Evolutionary conservation across 2,888 invertebrate genomes (phyloP).

Genomic region (Andricus curvator): DNA sequence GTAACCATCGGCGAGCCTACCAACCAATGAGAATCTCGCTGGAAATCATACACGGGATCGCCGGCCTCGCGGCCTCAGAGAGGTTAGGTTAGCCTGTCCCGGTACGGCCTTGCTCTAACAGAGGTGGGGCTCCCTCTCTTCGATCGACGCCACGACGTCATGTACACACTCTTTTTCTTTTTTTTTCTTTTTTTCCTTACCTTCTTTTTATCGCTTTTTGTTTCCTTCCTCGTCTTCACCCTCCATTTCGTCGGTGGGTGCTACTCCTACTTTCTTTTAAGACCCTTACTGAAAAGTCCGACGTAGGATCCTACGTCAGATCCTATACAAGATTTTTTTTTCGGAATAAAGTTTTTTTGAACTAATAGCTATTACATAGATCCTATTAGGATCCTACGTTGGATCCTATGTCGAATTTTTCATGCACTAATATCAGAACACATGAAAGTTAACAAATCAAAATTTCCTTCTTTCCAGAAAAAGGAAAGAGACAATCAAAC

Average conservation of each 20-base stretch:
- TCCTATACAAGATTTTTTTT: too few species aligned
- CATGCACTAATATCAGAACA: too few species aligned
- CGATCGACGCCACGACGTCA: conserved; percentile 16
- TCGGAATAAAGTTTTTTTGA: too few species aligned
- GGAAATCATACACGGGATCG: conserved; percentile 76
- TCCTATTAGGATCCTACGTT: too few species aligned
- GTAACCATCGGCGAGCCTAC: conserved; percentile 46
- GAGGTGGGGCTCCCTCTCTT: conserved; percentile 40
- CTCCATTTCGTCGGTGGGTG: conserved; percentile 44
- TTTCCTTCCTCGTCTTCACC: conserved; percentile 34
- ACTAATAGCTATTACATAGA: too few species aligned
- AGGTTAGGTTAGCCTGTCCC: conserved; percentile 59
- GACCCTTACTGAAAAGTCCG: too few species aligned
- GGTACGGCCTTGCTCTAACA: conserved; percentile 33
- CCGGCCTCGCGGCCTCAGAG: conserved; percentile 60
- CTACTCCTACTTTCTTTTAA: conserved; percentile 28
- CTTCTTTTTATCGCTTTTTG: conserved; percentile 41
- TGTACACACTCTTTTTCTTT: conserved; percentile 38
- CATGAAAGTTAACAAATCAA: too few species aligned
- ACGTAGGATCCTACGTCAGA: too few species aligned
- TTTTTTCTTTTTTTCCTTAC: conserved; percentile 33
- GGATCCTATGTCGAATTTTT: too few species aligned
- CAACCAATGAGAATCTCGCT: conserved; percentile 71
- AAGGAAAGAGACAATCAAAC: too few species aligned
- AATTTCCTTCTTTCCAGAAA: too few species aligned